Base-by-base conservation (phyloP, 35 echinoderm and acorn worm species). In the Stichopus chloronotus region DNA sequence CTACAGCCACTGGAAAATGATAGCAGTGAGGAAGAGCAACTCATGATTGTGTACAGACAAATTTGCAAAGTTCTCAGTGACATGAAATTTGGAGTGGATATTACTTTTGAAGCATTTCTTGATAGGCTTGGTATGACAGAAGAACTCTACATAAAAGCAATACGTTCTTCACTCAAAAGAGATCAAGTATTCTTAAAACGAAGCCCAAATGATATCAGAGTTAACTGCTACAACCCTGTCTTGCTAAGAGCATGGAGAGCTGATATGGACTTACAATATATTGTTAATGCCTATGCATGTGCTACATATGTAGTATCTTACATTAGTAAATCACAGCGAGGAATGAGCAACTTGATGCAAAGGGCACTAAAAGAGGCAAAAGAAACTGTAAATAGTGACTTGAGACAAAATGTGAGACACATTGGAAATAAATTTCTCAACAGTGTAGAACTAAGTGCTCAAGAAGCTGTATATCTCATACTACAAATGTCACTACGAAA, bases 361-460 rank as follows among this genome's bases (percentile, higher is more conserved):
- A 12, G 86, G 16, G 90, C 94, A 13, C 53, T 63, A 24, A 79
- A 91, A 72, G 94, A 94, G 57, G 88, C 94, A 16, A 86, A 57
- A 76, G 22, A n/a, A n/a, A n/a, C 85, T 76, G 94, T 72, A 43
- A 94, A 90, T 55, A 78, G 76, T 16, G 88, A 92, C 20, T 13
- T 94, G 30, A 91, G 72, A 63, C 55, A 17, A 78, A 1, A 78
- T 8, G 74, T 8, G 21, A 2, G 74, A 5, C 74, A 78, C 19
- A 78, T 78, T 78, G 74, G 74, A 30, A 78, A 78, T 78, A 78
- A 78, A 78, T 78, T 78, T 9, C 74, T 78, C 4, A 78, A 78
- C 16, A 55, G 74, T 95, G 91, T 92, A 76, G 94, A 95, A 89
- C 57, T 95, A 57, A 86, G 90, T 95, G 94, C 94, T 53, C 94